Evolutionary conservation across 2,113 vertebrate species (phyloP).

Genomic region (Delphinapterus leucas): DNA sequence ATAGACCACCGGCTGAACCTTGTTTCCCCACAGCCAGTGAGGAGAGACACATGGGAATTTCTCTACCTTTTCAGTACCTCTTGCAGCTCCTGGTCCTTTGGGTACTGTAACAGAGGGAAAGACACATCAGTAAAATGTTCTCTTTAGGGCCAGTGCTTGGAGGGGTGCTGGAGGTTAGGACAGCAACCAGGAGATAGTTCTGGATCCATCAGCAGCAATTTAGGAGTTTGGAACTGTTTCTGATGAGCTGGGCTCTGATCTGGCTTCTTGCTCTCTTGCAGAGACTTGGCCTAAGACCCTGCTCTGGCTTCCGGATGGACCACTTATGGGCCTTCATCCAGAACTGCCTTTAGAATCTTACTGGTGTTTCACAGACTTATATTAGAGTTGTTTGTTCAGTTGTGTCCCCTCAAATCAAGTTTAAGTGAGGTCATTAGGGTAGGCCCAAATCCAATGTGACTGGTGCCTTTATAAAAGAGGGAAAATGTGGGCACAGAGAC

Average conservation of each 20-base stretch:
- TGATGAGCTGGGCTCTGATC: background rate
- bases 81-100: background rate
- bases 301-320: background rate
- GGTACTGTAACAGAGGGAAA: background rate
- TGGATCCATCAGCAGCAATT: background rate
- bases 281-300: background rate
- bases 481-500: too few relatives aligned
- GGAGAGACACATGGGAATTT: constrained; percentile 80
- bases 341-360: too few relatives aligned
- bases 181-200: background rate
- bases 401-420: too few relatives aligned
- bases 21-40: constrained; percentile 83
- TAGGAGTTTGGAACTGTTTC: background rate
- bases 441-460: too few relatives aligned
- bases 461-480: too few relatives aligned
- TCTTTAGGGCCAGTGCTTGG: background rate
- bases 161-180: background rate
- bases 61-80: constrained; percentile 62
- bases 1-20: constrained; percentile 71
- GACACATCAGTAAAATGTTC: background rate
- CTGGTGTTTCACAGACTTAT: too few relatives aligned
- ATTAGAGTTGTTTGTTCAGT: too few relatives aligned
- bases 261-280: background rate
- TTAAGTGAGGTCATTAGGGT: too few relatives aligned
- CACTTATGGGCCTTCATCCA: too few relatives aligned